phyloP scores from a whole-genome alignment of 1,140 invertebrate species.

The Drosophila baimaii region DNA sequence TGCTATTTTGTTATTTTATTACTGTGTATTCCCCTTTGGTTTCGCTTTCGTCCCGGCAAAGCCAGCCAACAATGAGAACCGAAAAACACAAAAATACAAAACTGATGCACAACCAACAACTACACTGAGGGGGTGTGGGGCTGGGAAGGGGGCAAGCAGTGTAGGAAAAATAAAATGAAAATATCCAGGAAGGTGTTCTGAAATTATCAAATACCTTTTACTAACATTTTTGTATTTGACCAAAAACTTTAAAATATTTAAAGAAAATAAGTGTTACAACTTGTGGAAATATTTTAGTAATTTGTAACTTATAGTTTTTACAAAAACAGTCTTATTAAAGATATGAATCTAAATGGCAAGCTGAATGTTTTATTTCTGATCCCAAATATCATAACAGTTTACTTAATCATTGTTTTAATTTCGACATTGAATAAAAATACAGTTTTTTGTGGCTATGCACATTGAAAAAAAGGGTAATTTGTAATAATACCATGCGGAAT shows the following conservation, averaged over 20 bases:
- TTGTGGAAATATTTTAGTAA: neutral
- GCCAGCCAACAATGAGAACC: conserved; percentile 70
- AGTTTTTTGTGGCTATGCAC: neutral
- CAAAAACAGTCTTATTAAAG: neutral
- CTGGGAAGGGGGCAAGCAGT: neutral
- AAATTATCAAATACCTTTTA: conserved; percentile 20
- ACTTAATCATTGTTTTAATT: neutral
- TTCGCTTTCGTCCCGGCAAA: conserved; percentile 62
- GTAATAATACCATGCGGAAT: neutral
- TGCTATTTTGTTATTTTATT: conserved; percentile 80
- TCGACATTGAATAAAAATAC: neutral
- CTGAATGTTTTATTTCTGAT: neutral
- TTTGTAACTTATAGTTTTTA: neutral
- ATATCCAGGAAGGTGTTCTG: neutral
- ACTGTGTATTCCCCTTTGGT: conserved; percentile 67
- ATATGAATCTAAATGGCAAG: neutral
- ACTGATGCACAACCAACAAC: conserved; percentile 43
- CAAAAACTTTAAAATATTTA: neutral
- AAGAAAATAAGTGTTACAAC: neutral
- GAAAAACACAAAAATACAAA: conserved; percentile 45
- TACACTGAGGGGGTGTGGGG: neutral
- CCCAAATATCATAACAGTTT: no score
- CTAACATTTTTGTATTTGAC: neutral
- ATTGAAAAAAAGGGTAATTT: neutral
- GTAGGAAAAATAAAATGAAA: conserved; percentile 15